phyloP scores from a whole-genome alignment of 2,888 invertebrate species.

The Eulithis prunata region DNA sequence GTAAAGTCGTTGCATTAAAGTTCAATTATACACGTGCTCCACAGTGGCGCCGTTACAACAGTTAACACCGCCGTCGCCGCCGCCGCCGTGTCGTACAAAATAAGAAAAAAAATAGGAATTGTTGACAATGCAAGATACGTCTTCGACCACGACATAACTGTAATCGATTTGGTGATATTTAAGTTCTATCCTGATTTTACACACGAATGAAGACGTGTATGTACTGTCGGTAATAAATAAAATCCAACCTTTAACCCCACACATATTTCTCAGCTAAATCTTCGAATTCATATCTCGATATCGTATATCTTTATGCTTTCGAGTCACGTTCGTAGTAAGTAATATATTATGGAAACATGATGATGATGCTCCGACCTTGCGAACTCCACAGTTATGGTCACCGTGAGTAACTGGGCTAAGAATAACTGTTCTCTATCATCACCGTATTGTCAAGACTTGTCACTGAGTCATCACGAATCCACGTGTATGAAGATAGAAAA shows the following conservation, averaged over 20 bases:
- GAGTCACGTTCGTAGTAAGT: constrained; percentile 39
- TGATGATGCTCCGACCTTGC: constrained; percentile 30
- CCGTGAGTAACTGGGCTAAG: constrained; percentile 34
- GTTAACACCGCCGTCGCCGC: too few relatives aligned
- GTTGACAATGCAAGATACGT: not conserved
- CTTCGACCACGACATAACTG: not conserved
- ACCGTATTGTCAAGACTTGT: constrained; percentile 14
- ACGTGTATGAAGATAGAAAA: constrained; percentile 15
- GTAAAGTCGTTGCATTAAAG: too few relatives aligned
- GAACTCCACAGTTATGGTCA: constrained; percentile 33
- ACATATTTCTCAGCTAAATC: constrained; percentile 7
- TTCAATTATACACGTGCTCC: too few relatives aligned
- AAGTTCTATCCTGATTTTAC: constrained; percentile 9
- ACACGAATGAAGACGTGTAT: not conserved
- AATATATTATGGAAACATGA: constrained; percentile 26
- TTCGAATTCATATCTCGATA: constrained; percentile 12
- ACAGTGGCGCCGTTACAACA: too few relatives aligned
- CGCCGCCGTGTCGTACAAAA: too few relatives aligned
- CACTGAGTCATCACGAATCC: constrained; percentile 17
- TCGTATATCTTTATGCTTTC: constrained; percentile 10
- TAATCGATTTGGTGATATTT: not conserved
- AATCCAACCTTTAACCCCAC: constrained; percentile 18
- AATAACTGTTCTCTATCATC: constrained; percentile 29
- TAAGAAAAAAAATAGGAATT: not conserved
- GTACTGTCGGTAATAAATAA: constrained; percentile 17